Conservation (phyloP, 2,113 vertebrate genomes). For the Upupa epops region DNA sequence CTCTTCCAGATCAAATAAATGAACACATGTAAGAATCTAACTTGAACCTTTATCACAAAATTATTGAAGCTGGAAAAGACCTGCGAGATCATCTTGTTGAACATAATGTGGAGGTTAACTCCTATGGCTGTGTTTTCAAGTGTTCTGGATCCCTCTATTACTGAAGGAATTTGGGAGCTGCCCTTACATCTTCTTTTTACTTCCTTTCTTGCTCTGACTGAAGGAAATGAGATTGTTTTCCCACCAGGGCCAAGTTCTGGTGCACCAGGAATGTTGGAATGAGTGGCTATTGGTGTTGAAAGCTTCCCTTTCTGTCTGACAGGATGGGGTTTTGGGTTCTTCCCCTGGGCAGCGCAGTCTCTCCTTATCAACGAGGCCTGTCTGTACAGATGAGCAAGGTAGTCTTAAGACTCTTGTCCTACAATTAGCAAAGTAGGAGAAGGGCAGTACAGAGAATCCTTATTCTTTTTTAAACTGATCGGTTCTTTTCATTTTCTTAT, state of each 20-base stretch:
- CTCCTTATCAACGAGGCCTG: background rate
- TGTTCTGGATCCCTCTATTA: background rate
- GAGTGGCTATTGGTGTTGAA: background rate
- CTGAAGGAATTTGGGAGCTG: background rate
- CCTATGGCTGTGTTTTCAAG: background rate
- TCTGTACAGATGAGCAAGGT: background rate
- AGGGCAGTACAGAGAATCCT: background rate
- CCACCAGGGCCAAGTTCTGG: background rate
- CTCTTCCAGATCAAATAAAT: background rate
- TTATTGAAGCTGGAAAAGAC: no score
- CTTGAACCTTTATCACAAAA: no score
- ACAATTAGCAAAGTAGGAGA: background rate
- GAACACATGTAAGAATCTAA: background rate
- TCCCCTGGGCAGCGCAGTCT: background rate
- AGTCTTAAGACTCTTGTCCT: background rate
- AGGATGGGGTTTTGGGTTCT: background rate
- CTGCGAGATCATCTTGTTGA: no score
- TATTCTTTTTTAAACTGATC: background rate
- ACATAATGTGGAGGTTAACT: background rate
- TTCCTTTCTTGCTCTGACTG: background rate
- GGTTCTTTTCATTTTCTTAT: background rate
- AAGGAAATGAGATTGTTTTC: background rate
- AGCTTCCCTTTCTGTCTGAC: background rate
- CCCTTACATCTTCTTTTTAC: background rate
- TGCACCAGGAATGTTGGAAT: background rate